Evolutionary conservation across 2,113 vertebrate genomes (phyloP).

Genomic region (Entomyzon cyanotis): DNA sequence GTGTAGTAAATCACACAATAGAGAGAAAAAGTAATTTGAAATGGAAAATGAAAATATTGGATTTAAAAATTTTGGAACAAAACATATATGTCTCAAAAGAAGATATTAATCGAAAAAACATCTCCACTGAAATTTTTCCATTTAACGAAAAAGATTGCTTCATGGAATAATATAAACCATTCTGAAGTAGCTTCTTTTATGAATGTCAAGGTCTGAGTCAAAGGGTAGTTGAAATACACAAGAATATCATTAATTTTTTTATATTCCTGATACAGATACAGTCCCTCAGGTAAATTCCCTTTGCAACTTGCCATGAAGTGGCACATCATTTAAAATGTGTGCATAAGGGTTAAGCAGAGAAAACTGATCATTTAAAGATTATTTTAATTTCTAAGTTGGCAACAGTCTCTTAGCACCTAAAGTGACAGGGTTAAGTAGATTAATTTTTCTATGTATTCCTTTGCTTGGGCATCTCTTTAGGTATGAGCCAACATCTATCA

Average conservation of each 20-base stretch:
- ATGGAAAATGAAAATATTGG: not conserved
- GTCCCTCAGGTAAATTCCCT: not conserved
- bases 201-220: not conserved
- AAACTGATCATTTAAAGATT: not conserved
- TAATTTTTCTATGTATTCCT: not conserved
- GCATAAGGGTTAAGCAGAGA: not conserved
- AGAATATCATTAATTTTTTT: not conserved
- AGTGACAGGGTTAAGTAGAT: not conserved
- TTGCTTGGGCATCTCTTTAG: not conserved
- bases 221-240: not conserved
- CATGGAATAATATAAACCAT: not conserved
- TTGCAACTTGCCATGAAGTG: not conserved
- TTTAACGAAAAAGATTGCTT: not conserved
- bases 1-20: not conserved
- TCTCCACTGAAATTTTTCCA: not conserved
- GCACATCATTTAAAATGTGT: not conserved
- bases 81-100: not conserved
- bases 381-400: not conserved
- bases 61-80: not conserved
- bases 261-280: not conserved
- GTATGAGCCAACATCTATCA: not conserved
- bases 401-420: not conserved
- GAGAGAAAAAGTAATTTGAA: not conserved
- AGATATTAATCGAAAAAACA: not conserved
- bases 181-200: not conserved